phyloP scores from a whole-genome alignment of 2,797 vertebrate species.

The Agapornis canus region DNA sequence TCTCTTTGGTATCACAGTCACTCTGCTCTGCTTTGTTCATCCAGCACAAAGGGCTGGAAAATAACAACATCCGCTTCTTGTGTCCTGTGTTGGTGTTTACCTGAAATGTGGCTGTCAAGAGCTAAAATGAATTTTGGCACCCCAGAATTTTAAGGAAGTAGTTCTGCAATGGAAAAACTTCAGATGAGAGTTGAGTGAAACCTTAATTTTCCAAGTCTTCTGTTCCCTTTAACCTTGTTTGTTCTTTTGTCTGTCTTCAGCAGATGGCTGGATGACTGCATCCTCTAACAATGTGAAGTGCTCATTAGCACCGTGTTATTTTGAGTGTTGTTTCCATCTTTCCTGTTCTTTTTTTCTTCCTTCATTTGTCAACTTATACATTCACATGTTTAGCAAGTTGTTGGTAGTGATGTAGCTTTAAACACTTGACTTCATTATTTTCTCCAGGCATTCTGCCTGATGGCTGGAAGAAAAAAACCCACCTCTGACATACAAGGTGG shows the following conservation, averaged over 20 bases:
- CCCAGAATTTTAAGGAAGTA: not conserved
- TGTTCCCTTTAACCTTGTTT: slow-evolving; percentile 61
- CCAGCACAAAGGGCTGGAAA: not conserved
- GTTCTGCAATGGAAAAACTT: not conserved
- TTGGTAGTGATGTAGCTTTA: slow-evolving; percentile 33
- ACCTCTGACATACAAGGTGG: not conserved
- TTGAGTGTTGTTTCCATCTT: slow-evolving; percentile 52
- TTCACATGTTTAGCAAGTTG: slow-evolving; percentile 39
- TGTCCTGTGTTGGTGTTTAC: not conserved
- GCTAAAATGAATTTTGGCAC: not conserved
- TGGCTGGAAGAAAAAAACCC: not conserved
- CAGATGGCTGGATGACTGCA: slow-evolving; percentile 63
- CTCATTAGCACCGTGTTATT: slow-evolving; percentile 69
- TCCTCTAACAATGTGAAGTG: slow-evolving; percentile 40
- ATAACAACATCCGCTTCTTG: not conserved
- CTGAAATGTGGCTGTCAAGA: not conserved
- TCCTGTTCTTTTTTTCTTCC: slow-evolving; percentile 5
- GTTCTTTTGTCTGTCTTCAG: slow-evolving; percentile 42
- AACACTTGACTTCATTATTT: slow-evolving; percentile 39
- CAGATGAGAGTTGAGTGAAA: not conserved
- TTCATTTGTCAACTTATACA: slow-evolving; percentile 49
- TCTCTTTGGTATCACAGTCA: not conserved
- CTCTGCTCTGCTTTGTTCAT: not conserved
- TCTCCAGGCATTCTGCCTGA: slow-evolving; percentile 26
- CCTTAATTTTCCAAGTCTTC: slow-evolving; percentile 29